Percentiles rank a stretch among this genome's conserved stretches.
phyloP scores from a whole-genome alignment of 2,113 vertebrate genomes.

The Toxotes chatareus region DNA sequence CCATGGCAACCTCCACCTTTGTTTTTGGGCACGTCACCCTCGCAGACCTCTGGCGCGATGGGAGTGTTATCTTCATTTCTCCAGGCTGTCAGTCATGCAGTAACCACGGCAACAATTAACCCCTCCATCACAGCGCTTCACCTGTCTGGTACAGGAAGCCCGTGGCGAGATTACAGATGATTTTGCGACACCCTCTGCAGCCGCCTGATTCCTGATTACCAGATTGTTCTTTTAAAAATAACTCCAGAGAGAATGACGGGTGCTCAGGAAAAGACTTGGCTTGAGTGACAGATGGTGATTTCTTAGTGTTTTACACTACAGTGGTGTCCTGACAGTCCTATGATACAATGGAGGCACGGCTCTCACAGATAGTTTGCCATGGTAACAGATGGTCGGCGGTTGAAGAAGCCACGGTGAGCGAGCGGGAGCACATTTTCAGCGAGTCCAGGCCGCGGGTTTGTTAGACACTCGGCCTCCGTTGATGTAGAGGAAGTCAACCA shows the following conservation, averaged over 20 bases:
- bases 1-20: conserved; percentile 1
- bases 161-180: not conserved
- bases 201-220: not conserved
- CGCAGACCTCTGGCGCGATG: not conserved
- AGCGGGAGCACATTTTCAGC: conserved; percentile 40
- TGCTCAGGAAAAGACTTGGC: conserved; percentile 15
- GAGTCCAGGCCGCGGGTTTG: conserved; percentile 52
- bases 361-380: conserved; percentile 54
- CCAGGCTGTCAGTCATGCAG: conserved; percentile 40
- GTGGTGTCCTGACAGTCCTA: conserved; percentile 61
- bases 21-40: not conserved
- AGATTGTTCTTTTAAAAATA: conserved; percentile 11
- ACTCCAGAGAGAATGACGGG: not conserved
- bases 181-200: not conserved
- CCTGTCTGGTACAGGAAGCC: not conserved
- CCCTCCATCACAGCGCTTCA: not conserved
- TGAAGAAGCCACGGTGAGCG: conserved; percentile 43
- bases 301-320: conserved; percentile 59
- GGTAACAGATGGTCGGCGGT: conserved; percentile 73
- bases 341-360: conserved; percentile 52
- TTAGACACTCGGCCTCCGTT: conserved; percentile 46
- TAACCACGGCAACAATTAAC: conserved; percentile 31
- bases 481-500: conserved; percentile 67
- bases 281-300: conserved; percentile 64
- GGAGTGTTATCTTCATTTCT: conserved; percentile 26